Base-by-base conservation (phyloP, 2,113 vertebrate genomes). In the Mesoclemmys tuberculata region DNA sequence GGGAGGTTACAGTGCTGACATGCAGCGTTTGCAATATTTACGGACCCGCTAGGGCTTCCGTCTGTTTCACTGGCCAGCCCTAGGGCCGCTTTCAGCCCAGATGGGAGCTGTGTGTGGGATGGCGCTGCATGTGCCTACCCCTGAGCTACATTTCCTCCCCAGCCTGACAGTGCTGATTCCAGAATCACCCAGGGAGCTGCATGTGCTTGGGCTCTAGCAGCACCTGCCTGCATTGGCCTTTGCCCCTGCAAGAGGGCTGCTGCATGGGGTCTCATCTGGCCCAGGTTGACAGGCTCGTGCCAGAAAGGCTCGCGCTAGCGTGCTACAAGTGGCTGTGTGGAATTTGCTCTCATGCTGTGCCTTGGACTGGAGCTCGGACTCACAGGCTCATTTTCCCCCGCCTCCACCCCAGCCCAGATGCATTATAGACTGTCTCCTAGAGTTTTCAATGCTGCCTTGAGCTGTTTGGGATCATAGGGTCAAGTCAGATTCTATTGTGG, bases 131-230 rank as follows among this genome's bases (percentile, higher is more conserved):
- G n/a, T 29, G 19, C 21, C 24, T 44, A 1, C 0, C 41, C 49
- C 88, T 10, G 16, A 24, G 55, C 84, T 6, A 9, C 6, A 41
- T 26, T 85, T 1, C 0, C 38, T 54, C 35, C 83, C 35, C 5
- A 6, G 1, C 6, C 26, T 1, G 24, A 48, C 46, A 4, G 10
- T 2, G 0, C 79, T 3, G 26, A 21, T 10, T 3, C 52, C 54
- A 0, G 1, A 0, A 0, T 2, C 38, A 35, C 21, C 11, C 88
- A 12, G 5, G 4, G 75, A 41, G 56, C 46, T 2, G 4, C 88
- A 24, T 5, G 2, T 3, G 18, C 6, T 31, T 82, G 71, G 82
- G 12, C 1, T 22, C 55, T 48, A 51, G 91, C 41, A 24, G 46
- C 2, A 0, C 38, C 71, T 89, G 92, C 87, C 48, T 16, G 0